phyloP scores from a whole-genome alignment of 2,888 invertebrate genomes.

The Cynaeus angustus region DNA sequence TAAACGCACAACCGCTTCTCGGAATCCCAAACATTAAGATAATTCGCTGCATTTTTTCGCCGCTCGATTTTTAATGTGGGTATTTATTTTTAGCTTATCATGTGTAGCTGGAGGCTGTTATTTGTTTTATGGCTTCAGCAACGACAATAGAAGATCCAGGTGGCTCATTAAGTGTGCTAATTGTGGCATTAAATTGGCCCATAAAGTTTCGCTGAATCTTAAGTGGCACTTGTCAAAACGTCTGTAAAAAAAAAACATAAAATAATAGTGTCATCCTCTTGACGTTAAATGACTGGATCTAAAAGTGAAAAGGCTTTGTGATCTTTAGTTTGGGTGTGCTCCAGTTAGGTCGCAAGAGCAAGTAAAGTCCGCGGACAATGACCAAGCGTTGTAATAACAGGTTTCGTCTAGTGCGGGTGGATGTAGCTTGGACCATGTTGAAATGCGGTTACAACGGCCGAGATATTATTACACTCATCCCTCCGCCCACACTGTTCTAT shows the following conservation, averaged over 20 bases:
- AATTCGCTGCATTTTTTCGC: neutral
- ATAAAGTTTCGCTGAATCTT: neutral
- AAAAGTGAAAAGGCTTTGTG: conserved; percentile 41
- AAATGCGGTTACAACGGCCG: conserved; percentile 48
- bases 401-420: conserved; percentile 69
- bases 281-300: conserved; percentile 15
- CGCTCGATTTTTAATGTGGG: conserved; percentile 1
- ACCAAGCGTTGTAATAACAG: conserved; percentile 68
- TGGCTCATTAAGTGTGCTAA: conserved; percentile 9
- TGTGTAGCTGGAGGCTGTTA: neutral
- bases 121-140: neutral
- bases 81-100: conserved; percentile 2
- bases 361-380: conserved; percentile 68
- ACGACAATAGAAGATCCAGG: conserved; percentile 1
- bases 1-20: no score
- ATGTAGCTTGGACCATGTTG: conserved; percentile 59
- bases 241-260: neutral
- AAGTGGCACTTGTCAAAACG: conserved; percentile 20
- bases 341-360: conserved; percentile 68
- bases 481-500: conserved; percentile 41
- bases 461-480: conserved; percentile 48
- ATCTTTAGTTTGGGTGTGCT: conserved; percentile 64
- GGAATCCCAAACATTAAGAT: neutral
- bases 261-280: conserved; percentile 9
- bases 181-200: conserved; percentile 12